Conservation (phyloP, 2,797 vertebrate species). For the Prionace glauca region DNA sequence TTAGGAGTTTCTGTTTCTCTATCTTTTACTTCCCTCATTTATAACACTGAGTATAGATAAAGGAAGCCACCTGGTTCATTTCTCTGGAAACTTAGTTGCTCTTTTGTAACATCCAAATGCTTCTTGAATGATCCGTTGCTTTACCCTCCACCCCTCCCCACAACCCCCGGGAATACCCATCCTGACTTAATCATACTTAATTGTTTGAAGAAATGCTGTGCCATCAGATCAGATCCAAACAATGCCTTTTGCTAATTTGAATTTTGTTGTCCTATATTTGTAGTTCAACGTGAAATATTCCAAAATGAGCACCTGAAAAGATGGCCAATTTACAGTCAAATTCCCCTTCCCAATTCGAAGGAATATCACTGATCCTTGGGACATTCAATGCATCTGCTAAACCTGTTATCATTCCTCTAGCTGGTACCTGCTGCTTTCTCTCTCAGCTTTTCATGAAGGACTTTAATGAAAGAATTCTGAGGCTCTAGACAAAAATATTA, state of each 20-base stretch:
- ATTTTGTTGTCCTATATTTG: not conserved
- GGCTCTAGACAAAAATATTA: not conserved
- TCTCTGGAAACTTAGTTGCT: not conserved
- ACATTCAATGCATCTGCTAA: not conserved
- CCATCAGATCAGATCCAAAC: not conserved
- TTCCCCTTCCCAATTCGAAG: not conserved
- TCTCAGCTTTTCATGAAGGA: not conserved
- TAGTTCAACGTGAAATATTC: not conserved
- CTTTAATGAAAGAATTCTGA: not conserved
- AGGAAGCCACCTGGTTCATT: not conserved
- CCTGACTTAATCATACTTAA: not conserved
- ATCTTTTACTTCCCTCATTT: not conserved
- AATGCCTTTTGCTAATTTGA: not conserved
- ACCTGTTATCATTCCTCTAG: not conserved
- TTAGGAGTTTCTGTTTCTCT: not conserved
- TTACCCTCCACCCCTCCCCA: not conserved
- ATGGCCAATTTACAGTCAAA: not conserved
- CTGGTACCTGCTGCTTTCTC: not conserved
- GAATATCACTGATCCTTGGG: not conserved
- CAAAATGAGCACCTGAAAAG: not conserved
- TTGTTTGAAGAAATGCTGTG: not conserved
- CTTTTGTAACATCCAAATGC: not conserved
- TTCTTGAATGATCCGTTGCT: not conserved
- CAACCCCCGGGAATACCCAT: not conserved
- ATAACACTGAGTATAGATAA: not conserved